Evolutionary conservation across 2,888 invertebrate genomes (phyloP), one percentile per base, ranked within the genome.

Genomic region (Scaptomyza cyrtandrae): DNA sequence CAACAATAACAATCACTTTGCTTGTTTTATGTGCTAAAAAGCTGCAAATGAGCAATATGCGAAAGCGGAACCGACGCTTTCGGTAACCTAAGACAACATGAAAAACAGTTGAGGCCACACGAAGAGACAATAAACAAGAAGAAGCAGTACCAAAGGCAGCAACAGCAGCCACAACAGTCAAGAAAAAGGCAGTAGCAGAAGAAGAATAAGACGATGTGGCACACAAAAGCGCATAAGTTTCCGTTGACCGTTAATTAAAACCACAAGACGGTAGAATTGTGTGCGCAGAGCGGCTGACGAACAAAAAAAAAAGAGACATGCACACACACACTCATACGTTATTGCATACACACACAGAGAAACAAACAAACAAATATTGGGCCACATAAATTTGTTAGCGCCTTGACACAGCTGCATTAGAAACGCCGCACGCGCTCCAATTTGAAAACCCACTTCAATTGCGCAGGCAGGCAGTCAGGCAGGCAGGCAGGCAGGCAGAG

Each of bases 221-320:
- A 75, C 73, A 75, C 81, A 75, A 85, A 78, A 78, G 79, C 88
- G 79, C 88, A 88, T 85, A 83, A 76, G 86, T 85, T 85, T 82
- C 76, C 76, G 82, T 76, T 85, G 86, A 78, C 88, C 88, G 86
- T 88, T 85, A 88, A 85, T 85, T 86, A 86, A 85, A 88, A 74
- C 84, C 86, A 67, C 84, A 81, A 87, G 73, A 79, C 79, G 45
- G 86, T 83, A 77, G 80, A 71, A 31, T 83, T 58, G 68, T 57
- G 41, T 24, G 27, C n/a, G 16, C 31, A 44, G 48, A 64, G 24
- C 35, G 46, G 24, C 31, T 54, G 46, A 33, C 13, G 14, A n/a
- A 62, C 27, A 62, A 41, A 2, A 41, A 2, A 2, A 14, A 41
- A 7, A 14, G 13, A 35, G 13, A 54, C 57, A 59, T 24, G 24